Evolutionary conservation across 1,140 invertebrate species (phyloP), one percentile per base, ranked within the genome.

Genomic region (Chymomyza costata): DNA sequence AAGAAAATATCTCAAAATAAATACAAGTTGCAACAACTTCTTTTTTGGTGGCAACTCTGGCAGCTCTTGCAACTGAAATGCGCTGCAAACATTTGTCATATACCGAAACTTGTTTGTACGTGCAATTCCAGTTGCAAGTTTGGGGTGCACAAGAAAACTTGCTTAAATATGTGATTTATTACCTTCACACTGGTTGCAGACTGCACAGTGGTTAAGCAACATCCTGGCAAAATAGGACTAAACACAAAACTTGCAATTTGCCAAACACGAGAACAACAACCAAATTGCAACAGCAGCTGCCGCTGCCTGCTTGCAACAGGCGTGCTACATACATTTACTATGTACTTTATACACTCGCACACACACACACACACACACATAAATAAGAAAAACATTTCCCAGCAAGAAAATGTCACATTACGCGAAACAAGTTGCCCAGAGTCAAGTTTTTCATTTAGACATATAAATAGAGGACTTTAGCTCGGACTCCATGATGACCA

Each of bases 141-240:
- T 56, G 53, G 45, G 57, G 40, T 46, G 38, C 53, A 61, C 58
- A 56, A 39, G 73, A 45, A 50, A 80, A 78, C 66, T 78, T 80
- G 71, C 67, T 78, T 78, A 78, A 80, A 78, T 80, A 78, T 63
- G 71, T 78, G 71, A 78, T 78, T 78, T 78, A 80, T 78, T 80
- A 10, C 21, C 17, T 25, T 10, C 18, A 15, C 30, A 53, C 44
- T 57, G 41, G 32, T 31, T 53, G 25, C 28, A 31, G 32, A 44
- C 32, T 48, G 48, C 39, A n/a, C n/a, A 30, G 61, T 49, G 40
- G 41, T 32, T 49, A 40, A n/a, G n/a, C n/a, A n/a, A n/a, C n/a
- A n/a, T n/a, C 34, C 13, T 10, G 11, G 50, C 18, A 18, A 37
- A 50, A 55, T 49, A 55, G 46, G 49, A 40, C 47, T 45, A 38